Conservation (phyloP, 2,797 vertebrate species). For the Melanotaenia trifasciata region DNA sequence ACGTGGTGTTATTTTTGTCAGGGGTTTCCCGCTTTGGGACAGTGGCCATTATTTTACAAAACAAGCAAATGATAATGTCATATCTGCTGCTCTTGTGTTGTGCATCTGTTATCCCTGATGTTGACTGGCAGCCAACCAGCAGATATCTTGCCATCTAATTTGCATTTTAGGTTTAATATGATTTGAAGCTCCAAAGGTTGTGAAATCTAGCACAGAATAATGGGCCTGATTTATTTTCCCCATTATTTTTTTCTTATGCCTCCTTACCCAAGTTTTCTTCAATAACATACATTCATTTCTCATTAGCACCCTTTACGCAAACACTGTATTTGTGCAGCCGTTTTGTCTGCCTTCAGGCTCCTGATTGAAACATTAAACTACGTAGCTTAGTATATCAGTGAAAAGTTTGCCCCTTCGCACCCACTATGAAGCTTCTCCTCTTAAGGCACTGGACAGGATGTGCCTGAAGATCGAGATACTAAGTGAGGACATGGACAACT, state of each 20-base stretch:
- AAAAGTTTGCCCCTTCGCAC: conserved; percentile 60
- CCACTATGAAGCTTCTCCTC: conserved; percentile 35
- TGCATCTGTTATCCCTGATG: conserved; percentile 63
- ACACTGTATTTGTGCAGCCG: conserved; percentile 6
- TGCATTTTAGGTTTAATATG: conserved; percentile 22
- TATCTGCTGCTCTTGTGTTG: conserved; percentile 45
- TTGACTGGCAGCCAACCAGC: conserved; percentile 55
- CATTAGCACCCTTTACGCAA: not conserved
- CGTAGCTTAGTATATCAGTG: conserved; percentile 40
- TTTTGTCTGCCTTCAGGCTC: conserved; percentile 14
- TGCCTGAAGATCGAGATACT: conserved; percentile 73
- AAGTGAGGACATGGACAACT: conserved; percentile 58
- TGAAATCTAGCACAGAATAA: conserved; percentile 17
- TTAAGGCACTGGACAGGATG: conserved; percentile 65
- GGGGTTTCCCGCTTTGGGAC: conserved; percentile 29
- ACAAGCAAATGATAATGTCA: conserved; percentile 43
- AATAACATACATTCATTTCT: not conserved
- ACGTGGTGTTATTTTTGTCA: conserved; percentile 12
- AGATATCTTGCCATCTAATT: conserved; percentile 23
- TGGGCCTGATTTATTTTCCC: conserved; percentile 1
- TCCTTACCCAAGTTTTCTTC: not conserved
- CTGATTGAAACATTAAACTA: conserved; percentile 55
- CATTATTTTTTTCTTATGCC: not conserved
- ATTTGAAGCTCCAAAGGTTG: conserved; percentile 31
- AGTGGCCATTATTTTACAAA: conserved; percentile 44